Base-by-base conservation (phyloP, 2,113 vertebrate genomes). In the Gasterosteus aculeatus region DNA sequence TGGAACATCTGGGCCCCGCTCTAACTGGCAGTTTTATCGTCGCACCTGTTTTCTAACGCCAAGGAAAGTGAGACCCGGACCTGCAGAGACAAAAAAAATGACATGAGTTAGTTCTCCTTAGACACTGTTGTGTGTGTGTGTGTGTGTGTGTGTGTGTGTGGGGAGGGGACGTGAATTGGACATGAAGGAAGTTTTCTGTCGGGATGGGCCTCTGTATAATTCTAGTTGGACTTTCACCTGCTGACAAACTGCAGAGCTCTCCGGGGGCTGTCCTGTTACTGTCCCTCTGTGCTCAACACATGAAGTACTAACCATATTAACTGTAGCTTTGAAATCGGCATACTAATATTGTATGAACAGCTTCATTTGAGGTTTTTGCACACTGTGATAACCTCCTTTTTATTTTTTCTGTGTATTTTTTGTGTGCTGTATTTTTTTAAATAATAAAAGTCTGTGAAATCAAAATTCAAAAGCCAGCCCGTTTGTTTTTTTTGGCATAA, bases 351-450 rank as follows among this genome's bases (percentile, higher is more conserved):
- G 49, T 91, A 84, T 82, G 74, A 83, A 73, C 70, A 78, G 88
- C 61, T 88, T 81, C 29, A 33, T 83, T 85, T 87, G 31, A 69
- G 87, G 81, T 92, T 90, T 89, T 83, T 87, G 90, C 88, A 56
- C 81, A 78, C 65, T 84, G 89, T 87, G 87, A 78, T 87, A 90
- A 88, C 70, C 76, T 5, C 1, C 22, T 81, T 79, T 85, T 82
- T 69, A 62, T 79, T 82, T 84, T 81, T 69, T 65, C 78, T 91
- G 85, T 89, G 77, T 81, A 68, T 90, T 89, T 33, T 83, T 92
- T 93, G 35, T 93, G 91, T 94, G 92, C 84, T 93, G 90, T 93
- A 93, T 93, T 94, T 94, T 94, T 94, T 94, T 94, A 70, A 93
- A 93, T 93, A 94, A 94, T 93, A 93, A 93, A 91, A 91, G 68